Base-by-base conservation (phyloP, 2,797 vertebrate genomes). In the Rhodeus uyekii region DNA sequence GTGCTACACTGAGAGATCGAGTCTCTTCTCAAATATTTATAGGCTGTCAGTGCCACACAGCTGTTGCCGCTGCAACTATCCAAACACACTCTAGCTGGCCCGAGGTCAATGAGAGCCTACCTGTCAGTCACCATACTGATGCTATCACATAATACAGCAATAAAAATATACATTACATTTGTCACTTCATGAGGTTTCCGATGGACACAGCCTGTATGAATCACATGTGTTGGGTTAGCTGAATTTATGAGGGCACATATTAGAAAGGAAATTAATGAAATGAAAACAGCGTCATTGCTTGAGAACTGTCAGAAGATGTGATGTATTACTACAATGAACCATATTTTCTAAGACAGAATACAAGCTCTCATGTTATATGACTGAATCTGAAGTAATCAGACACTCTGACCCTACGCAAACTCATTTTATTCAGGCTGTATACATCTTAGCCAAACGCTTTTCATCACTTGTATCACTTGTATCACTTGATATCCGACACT, bases 1-100 rank as follows among this genome's bases (percentile, higher is more conserved):
- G 90, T 87, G 90, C 90, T 88, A 89, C 88, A 85, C 86, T 80
- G 89, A 91, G 90, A 91, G 93, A 95, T 94, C 92, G 89, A 92
- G 93, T 95, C 93, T 90, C 93, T 92, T 89, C 92, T 95, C 88
- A 95, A 95, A 94, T 95, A 95, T 95, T 95, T 90, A 95, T 92
- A 87, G 92, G 89, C 87, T 81, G 84, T 89, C 90, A 90, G 90
- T 90, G 90, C 89, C 91, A 91, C 91, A 90, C 91, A 93, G 92
- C 92, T 84, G 63, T 88, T 79, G 64, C 74, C 65, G 63, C 69
- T 48, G 44, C 55, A 39, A 9, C 63, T 63, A 65, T 50, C 22
- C 65, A 46, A 36, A 39, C 50, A 61, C 55, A 78, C 2, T 19
- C 50, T 82, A 19, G 14, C 58, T 48, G 36, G 76, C 44, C 61